Conservation (phyloP, 2,113 vertebrate species). For the Oryzias javanicus region DNA sequence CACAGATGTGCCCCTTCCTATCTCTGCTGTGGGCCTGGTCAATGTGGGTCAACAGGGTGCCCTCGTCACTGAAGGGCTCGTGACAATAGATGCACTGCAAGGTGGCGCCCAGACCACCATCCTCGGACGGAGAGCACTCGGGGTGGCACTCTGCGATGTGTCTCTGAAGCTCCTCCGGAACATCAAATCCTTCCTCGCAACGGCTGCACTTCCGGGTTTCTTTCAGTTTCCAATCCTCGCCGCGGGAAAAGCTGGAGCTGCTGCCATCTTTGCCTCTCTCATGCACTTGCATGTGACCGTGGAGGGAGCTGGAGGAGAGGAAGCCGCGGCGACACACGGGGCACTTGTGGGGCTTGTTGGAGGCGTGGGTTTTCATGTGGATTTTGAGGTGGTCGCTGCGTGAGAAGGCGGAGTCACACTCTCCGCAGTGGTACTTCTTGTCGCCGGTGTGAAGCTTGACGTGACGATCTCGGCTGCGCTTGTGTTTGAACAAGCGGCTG, state of each 20-base stretch:
- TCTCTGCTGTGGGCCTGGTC: constrained; percentile 90
- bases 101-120: constrained; percentile 86
- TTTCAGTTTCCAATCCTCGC: constrained; percentile 92
- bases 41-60: constrained; percentile 89
- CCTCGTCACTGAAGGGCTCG: constrained; percentile 93
- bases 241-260: constrained; percentile 81
- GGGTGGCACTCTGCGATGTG: constrained; percentile 97
- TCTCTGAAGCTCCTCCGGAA: constrained; percentile 95
- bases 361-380: constrained; percentile 98
- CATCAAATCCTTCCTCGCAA: constrained; percentile 96
- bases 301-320: constrained; percentile 92
- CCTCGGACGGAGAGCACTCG: constrained; percentile 92
- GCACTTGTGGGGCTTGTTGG: constrained; percentile 99
- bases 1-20: constrained; percentile 87
- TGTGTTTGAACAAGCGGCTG: constrained; percentile 97
- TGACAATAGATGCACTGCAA: constrained; percentile 96
- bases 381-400: constrained; percentile 98
- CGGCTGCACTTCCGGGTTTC: constrained; percentile 97
- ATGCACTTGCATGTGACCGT: constrained; percentile 98
- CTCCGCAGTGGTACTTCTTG: constrained; percentile 97
- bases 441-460: constrained; percentile 97
- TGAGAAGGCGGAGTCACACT: constrained; percentile 95
- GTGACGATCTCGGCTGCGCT: constrained; percentile 95
- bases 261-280: constrained; percentile 91
- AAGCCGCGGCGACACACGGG: constrained; percentile 96